phyloP scores from a whole-genome alignment of 2,888 invertebrate genomes.

The Melanostoma mellinum region DNA sequence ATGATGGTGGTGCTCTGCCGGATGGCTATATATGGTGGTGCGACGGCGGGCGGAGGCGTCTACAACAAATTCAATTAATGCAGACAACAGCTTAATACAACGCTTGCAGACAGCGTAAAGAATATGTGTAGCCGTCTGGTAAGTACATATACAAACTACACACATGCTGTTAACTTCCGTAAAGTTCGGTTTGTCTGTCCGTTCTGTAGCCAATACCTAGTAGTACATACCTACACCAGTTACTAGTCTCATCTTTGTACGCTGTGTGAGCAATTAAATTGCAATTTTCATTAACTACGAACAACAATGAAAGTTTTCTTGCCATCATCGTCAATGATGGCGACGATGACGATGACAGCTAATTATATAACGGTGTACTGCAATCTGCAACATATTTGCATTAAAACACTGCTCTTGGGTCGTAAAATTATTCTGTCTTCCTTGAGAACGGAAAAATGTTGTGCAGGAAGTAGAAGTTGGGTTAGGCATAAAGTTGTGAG shows the following conservation, averaged over 20 bases:
- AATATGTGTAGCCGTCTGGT: constrained; percentile 26
- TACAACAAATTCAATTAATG: constrained; percentile 68
- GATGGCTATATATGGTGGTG: background rate
- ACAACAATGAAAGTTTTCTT: constrained; percentile 68
- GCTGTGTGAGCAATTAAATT: constrained; percentile 58
- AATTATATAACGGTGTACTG: constrained; percentile 52
- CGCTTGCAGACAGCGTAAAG: constrained; percentile 22
- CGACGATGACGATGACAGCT: constrained; percentile 52
- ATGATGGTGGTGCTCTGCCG: constrained; percentile 35
- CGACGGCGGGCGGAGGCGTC: constrained; percentile 41
- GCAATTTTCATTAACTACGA: constrained; percentile 72
- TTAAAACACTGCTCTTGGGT: constrained; percentile 39
- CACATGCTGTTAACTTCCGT: constrained; percentile 58
- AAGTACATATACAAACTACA: constrained; percentile 27
- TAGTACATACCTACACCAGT: constrained; percentile 9
- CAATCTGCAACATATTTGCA: constrained; percentile 52
- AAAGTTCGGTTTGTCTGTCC: constrained; percentile 7
- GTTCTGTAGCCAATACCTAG: background rate
- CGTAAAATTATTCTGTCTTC: background rate
- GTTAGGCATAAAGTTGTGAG: too few relatives aligned
- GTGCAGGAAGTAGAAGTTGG: background rate
- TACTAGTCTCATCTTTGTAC: constrained; percentile 28
- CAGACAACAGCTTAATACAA: constrained; percentile 35
- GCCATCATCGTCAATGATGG: constrained; percentile 44
- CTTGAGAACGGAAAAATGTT: background rate